phyloP scores from a whole-genome alignment of 2,113 vertebrate genomes.

The Cyphomyrus discorhynchus region DNA sequence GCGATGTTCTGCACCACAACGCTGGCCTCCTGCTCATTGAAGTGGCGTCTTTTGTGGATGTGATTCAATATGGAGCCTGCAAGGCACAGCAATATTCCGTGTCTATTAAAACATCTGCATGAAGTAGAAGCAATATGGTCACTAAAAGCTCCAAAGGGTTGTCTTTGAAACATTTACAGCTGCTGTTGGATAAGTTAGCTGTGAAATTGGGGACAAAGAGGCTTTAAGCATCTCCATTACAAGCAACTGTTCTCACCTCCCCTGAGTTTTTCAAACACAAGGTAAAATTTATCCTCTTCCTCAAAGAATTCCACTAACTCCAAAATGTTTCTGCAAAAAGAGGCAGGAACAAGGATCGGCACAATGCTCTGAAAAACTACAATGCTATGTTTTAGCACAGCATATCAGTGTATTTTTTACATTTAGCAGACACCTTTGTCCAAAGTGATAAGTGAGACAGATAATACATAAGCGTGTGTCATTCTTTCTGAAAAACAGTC shows the following conservation, averaged over 20 bases:
- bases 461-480: background rate
- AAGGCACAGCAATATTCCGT: background rate
- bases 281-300: constrained; percentile 94
- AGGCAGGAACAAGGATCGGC: background rate
- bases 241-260: constrained; percentile 64
- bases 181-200: too few species aligned
- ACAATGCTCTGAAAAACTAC: background rate
- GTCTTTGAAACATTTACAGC: too few species aligned
- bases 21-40: constrained; percentile 90
- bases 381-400: background rate
- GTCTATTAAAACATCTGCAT: background rate
- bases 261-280: constrained; percentile 95
- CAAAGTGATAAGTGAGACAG: background rate
- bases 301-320: constrained; percentile 97
- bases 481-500: background rate
- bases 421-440: background rate
- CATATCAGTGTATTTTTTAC: background rate
- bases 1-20: constrained; percentile 92
- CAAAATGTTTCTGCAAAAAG: constrained; percentile 75
- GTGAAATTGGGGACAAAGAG: too few species aligned
- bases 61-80: constrained; percentile 90
- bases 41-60: constrained; percentile 86
- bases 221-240: background rate
- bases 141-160: background rate
- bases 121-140: background rate